Conservation (phyloP, 2,113 vertebrate genomes). For the Oriolus oriolus region DNA sequence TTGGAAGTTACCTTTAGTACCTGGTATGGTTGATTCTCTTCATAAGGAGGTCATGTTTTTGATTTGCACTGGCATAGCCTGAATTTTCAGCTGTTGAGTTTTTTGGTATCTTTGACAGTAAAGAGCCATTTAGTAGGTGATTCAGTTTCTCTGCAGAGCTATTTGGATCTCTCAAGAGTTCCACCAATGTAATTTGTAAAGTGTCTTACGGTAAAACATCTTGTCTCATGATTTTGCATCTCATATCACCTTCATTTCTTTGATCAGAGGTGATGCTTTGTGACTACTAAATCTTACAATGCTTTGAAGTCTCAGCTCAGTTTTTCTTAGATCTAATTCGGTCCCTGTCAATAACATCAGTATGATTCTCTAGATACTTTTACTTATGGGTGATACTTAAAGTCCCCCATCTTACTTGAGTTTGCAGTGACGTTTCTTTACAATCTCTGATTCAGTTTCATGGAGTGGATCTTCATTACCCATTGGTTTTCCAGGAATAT, state of each 20-base stretch:
- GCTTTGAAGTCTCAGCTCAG: background rate
- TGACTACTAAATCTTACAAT: background rate
- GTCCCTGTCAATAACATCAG: background rate
- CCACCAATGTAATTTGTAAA: background rate
- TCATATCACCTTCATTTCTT: background rate
- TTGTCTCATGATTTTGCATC: background rate
- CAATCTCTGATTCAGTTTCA: background rate
- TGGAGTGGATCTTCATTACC: background rate
- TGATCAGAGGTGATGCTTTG: background rate
- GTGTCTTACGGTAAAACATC: background rate
- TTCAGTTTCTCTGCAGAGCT: background rate
- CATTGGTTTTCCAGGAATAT: background rate
- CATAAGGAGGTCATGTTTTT: background rate
- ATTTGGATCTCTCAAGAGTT: background rate
- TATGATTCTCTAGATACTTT: background rate
- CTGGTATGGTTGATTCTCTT: background rate
- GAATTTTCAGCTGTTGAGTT: background rate
- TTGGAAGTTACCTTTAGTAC: background rate
- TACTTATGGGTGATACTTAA: background rate
- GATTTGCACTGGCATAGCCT: fast-evolving
- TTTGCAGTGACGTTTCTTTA: background rate
- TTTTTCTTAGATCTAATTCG: background rate
- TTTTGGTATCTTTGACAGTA: background rate
- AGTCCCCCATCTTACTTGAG: background rate
- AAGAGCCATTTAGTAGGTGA: background rate